Conservation (phyloP, 2,888 invertebrate species). For the Sarcophaga rosellei region DNA sequence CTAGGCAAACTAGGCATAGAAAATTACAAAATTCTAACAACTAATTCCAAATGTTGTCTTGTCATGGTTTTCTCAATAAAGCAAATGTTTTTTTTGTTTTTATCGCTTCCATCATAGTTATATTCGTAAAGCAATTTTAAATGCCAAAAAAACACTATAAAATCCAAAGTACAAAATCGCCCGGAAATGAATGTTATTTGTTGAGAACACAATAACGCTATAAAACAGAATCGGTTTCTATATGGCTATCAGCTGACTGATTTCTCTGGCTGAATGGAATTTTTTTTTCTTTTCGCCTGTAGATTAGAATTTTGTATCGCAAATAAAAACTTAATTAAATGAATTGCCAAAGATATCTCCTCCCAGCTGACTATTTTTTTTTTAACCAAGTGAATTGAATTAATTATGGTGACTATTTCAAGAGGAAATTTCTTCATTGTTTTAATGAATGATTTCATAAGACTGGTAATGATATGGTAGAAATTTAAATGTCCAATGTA, state of each 20-base stretch:
- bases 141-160: background rate
- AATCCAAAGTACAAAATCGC: background rate
- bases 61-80: too few species aligned
- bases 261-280: background rate
- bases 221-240: background rate
- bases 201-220: background rate
- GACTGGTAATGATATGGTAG: background rate
- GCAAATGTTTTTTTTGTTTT: too few species aligned
- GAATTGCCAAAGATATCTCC: too few species aligned
- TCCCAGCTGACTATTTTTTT: too few species aligned
- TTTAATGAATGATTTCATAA: background rate
- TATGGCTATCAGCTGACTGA: background rate
- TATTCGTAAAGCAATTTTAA: too few species aligned
- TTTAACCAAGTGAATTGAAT: too few species aligned
- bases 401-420: too few species aligned
- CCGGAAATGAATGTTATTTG: background rate
- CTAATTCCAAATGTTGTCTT: too few species aligned
- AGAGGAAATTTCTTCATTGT: background rate
- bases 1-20: too few species aligned
- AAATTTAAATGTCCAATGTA: background rate
- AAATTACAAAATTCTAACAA: too few species aligned
- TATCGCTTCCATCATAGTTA: too few species aligned
- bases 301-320: background rate
- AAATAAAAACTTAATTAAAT: background rate
- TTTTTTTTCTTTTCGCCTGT: background rate